Conservation (phyloP, 2,113 vertebrate genomes). For the Poicephalus meyeri region DNA sequence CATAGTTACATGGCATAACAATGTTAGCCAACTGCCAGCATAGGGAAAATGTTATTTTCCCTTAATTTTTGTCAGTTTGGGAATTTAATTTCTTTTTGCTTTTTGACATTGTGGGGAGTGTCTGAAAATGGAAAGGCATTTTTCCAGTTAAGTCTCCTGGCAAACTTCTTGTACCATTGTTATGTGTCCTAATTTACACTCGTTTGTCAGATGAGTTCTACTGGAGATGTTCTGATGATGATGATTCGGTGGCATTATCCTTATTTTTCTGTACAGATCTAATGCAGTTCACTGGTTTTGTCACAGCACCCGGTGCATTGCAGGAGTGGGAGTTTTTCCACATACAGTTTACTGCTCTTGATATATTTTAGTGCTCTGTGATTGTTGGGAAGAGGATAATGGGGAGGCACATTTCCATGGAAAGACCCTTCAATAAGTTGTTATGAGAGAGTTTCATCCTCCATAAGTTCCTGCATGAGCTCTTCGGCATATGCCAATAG, state of each 20-base stretch:
- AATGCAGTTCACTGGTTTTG: not conserved
- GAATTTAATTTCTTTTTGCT: constrained; percentile 46
- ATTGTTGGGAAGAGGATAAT: not conserved
- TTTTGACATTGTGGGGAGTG: constrained; percentile 19
- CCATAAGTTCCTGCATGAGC: not conserved
- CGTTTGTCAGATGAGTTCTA: constrained; percentile 12
- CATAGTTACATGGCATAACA: constrained; percentile 21
- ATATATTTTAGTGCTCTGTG: not conserved
- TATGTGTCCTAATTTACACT: constrained; percentile 32
- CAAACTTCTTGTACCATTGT: constrained; percentile 47
- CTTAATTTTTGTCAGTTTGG: constrained; percentile 6
- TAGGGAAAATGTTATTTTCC: not conserved
- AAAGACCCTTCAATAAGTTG: not conserved
- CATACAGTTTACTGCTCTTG: not conserved
- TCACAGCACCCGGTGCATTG: not conserved
- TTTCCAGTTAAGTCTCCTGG: constrained; percentile 46
- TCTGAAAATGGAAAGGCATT: constrained; percentile 44
- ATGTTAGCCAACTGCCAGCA: constrained; percentile 10
- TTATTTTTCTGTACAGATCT: not conserved
- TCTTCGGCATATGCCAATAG: not conserved
- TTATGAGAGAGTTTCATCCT: not conserved
- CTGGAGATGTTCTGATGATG: not conserved
- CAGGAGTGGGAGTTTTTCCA: not conserved
- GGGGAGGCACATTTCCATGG: not conserved
- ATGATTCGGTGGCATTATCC: not conserved